A percentile compares a stretch with the other conserved stretches of the same genome.
These are phyloP conservation scores for Spatula versicolor DNA, from an alignment of 2,797 vertebrate genomes.

Conservation along the genomic window DNA sequence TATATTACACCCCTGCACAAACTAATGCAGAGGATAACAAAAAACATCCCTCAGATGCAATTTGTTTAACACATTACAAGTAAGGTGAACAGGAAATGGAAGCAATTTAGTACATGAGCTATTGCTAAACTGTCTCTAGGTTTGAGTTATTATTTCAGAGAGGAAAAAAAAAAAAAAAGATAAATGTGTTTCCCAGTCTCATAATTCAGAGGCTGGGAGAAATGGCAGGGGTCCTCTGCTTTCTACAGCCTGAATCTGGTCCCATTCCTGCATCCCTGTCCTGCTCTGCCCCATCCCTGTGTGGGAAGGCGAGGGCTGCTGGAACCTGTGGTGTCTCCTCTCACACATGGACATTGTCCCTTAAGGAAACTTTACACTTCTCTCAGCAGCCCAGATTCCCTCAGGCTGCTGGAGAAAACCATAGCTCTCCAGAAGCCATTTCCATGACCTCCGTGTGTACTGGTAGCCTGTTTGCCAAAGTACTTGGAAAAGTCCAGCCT, in stretches of 20 bases:
- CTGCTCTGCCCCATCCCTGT: neutral
- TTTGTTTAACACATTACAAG: neutral
- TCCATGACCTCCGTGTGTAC: neutral
- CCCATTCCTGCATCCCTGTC: fast-evolving
- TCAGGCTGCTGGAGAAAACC: neutral
- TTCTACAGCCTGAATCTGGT: neutral
- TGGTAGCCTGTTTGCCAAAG: neutral
- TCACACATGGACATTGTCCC: neutral
- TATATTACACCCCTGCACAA: neutral
- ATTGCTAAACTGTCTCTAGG: neutral
- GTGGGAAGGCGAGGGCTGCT: neutral
- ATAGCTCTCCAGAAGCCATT: neutral
- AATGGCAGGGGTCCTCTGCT: neutral
- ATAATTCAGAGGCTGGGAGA: neutral
- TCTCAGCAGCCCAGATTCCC: neutral
- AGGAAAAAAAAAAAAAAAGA: neutral
- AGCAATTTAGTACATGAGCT: neutral
- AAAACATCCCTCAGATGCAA: neutral
- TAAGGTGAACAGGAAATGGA: neutral
- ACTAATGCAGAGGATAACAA: neutral
- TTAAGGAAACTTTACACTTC: neutral
- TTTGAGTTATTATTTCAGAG: neutral
- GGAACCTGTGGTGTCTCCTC: neutral
- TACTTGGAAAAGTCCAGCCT: neutral
- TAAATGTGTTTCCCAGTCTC: neutral